Evolutionary conservation across 2,888 invertebrate genomes (phyloP).

Genomic region (Noctua janthe): DNA sequence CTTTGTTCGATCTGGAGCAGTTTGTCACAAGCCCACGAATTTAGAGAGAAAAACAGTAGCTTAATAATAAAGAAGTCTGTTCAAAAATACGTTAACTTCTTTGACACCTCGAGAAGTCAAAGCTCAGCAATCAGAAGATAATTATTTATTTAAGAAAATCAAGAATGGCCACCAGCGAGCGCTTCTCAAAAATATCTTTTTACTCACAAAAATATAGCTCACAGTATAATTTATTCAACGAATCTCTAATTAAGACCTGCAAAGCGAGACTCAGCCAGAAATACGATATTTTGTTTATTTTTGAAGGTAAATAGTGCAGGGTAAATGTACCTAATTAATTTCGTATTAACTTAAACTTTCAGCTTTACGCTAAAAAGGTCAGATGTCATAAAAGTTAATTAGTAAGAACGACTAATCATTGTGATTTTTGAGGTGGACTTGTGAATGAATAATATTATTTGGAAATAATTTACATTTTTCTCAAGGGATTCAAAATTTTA

Average conservation of each 20-base stretch:
- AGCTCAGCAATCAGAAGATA: not conserved
- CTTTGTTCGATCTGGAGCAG: not conserved
- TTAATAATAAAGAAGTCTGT: not conserved
- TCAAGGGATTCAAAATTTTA: not conserved
- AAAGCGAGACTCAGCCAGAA: conserved; percentile 37
- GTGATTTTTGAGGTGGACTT: conserved; percentile 10
- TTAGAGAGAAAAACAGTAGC: not conserved
- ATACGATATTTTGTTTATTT: conserved; percentile 28
- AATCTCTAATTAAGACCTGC: conserved; percentile 50
- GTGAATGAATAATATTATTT: conserved; percentile 15
- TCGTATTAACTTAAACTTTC: conserved; percentile 25
- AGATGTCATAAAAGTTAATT: conserved; percentile 18
- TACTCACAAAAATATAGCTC: conserved; percentile 32
- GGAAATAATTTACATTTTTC: not conserved
- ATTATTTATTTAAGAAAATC: conserved; percentile 39
- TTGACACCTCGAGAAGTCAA: conserved; percentile 11
- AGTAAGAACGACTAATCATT: not conserved
- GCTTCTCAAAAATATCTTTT: conserved; percentile 35
- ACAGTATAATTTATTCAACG: conserved; percentile 48
- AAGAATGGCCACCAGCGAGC: conserved; percentile 19
- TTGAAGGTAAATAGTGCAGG: conserved; percentile 21
- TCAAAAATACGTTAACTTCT: not conserved
- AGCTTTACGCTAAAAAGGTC: conserved; percentile 20
- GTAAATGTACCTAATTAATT: conserved; percentile 22
- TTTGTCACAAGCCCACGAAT: not conserved